Evolutionary conservation across 1,140 invertebrate species (phyloP).

Genomic region (Drosophila dunni): DNA sequence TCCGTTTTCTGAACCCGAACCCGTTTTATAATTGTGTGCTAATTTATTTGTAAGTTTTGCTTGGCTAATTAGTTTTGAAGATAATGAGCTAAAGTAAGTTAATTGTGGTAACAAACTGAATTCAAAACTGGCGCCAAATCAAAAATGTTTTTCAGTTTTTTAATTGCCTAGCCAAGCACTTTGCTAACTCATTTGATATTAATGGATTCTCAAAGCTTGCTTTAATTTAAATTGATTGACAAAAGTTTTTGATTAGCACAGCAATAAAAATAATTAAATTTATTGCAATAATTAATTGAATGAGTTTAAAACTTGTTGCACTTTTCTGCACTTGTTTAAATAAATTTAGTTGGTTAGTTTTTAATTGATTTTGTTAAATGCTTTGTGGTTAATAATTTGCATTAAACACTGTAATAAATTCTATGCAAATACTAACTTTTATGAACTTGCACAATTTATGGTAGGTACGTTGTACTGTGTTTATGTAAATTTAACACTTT

Average conservation of each 20-base stretch:
- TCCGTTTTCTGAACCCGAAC: constrained; percentile 61
- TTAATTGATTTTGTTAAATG: constrained; percentile 9
- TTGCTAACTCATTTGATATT: background rate
- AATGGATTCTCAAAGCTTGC: background rate
- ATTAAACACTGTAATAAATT: constrained; percentile 5
- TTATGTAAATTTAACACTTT: constrained; percentile 35
- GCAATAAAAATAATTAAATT: background rate
- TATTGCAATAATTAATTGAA: background rate
- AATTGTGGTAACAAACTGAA: constrained; percentile 29
- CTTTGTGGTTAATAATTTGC: background rate
- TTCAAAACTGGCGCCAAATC: constrained; percentile 11
- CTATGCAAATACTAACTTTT: constrained; percentile 44
- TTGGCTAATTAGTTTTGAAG: constrained; percentile 64
- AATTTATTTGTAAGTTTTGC: constrained; percentile 74
- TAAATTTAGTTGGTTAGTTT: background rate
- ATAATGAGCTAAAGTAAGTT: constrained; percentile 37
- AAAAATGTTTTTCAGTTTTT: background rate
- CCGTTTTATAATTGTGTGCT: constrained; percentile 75
- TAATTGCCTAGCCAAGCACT: constrained; percentile 1
- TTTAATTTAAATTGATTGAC: background rate
- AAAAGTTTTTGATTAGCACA: background rate
- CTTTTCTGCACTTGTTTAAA: background rate
- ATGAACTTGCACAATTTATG: constrained; percentile 58
- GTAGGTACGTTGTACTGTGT: background rate
- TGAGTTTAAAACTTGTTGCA: background rate